These are phyloP conservation scores for Glaucopsyche alexis DNA, from an alignment of 2,888 invertebrate species.

Conservation along the genomic window DNA sequence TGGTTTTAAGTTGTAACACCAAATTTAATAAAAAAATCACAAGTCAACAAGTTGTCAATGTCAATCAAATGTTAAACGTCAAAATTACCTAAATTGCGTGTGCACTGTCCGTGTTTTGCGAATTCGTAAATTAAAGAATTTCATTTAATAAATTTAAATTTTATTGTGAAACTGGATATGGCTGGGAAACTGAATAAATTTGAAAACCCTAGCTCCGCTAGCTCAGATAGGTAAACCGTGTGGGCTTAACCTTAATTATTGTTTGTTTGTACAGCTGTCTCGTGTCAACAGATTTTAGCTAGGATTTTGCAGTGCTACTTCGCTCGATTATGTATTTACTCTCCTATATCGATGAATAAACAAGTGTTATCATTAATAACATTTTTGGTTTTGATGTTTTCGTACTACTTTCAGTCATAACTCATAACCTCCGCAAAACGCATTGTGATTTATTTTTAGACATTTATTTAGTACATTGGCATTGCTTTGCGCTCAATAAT, in stretches of 20 bases:
- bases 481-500: slow-evolving; percentile 57
- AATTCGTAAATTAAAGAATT: slow-evolving; percentile 48
- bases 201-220: slow-evolving; percentile 94
- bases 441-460: slow-evolving; percentile 76
- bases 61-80: slow-evolving; percentile 37
- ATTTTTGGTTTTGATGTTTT: slow-evolving; percentile 11
- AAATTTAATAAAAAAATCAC: too few species aligned
- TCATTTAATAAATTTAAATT: slow-evolving; percentile 40
- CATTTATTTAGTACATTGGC: slow-evolving; percentile 69
- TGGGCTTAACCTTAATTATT: slow-evolving; percentile 58
- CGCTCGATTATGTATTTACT: slow-evolving; percentile 51
- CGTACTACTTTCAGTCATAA: slow-evolving; percentile 28
- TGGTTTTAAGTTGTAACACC: too few species aligned
- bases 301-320: slow-evolving; percentile 57
- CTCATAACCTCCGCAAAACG: slow-evolving; percentile 66
- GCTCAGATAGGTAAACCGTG: slow-evolving; percentile 90
- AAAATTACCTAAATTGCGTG: slow-evolving; percentile 42
- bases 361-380: slow-evolving; percentile 46
- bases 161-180: slow-evolving; percentile 53
- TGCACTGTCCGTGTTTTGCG: slow-evolving; percentile 42
- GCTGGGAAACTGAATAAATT: slow-evolving; percentile 82
- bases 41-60: background rate
- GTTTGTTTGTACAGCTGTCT: slow-evolving; percentile 76
- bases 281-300: slow-evolving; percentile 58
- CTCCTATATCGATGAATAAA: slow-evolving; percentile 53